Percentiles rank a stretch among this genome's conserved stretches.
These are phyloP conservation scores for Phrixothrix hirtus DNA, from an alignment of 2,888 invertebrate species.

Conservation along the genomic window DNA sequence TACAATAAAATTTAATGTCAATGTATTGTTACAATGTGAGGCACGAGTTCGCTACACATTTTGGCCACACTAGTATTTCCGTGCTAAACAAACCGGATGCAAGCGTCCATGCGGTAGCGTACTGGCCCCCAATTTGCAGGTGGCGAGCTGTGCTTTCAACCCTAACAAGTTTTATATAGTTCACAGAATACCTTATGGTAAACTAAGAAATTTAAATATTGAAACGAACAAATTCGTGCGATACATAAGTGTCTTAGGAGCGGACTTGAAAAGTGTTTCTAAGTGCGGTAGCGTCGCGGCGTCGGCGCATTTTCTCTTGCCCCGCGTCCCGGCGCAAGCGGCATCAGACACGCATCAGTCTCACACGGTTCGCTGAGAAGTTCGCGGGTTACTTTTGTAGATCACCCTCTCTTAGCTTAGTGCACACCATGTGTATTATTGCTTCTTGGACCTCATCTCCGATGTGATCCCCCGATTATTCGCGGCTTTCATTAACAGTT, in stretches of 20 bases:
- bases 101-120: conserved; percentile 15
- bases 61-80: neutral
- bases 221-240: conserved; percentile 3
- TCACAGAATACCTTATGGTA: neutral
- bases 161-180: conserved; percentile 6
- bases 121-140: conserved; percentile 30
- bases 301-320: conserved; percentile 38
- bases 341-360: conserved; percentile 38
- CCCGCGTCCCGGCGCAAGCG: conserved; percentile 35
- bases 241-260: conserved; percentile 16
- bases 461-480: conserved; percentile 23
- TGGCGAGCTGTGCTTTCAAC: conserved; percentile 24
- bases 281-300: conserved; percentile 38
- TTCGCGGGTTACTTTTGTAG: conserved; percentile 31
- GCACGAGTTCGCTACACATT: too few species aligned
- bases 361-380: conserved; percentile 36
- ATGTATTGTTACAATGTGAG: too few species aligned
- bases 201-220: conserved; percentile 5
- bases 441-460: conserved; percentile 30
- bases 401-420: conserved; percentile 34
- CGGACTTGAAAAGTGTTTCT: conserved; percentile 27
- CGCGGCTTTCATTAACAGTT: conserved; percentile 19
- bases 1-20: too few species aligned
- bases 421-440: conserved; percentile 42
- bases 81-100: neutral